Percentiles rank a stretch among this genome's conserved stretches.
phyloP scores from a whole-genome alignment of 2,113 vertebrate species.

The Paramormyrops kingsleyae region DNA sequence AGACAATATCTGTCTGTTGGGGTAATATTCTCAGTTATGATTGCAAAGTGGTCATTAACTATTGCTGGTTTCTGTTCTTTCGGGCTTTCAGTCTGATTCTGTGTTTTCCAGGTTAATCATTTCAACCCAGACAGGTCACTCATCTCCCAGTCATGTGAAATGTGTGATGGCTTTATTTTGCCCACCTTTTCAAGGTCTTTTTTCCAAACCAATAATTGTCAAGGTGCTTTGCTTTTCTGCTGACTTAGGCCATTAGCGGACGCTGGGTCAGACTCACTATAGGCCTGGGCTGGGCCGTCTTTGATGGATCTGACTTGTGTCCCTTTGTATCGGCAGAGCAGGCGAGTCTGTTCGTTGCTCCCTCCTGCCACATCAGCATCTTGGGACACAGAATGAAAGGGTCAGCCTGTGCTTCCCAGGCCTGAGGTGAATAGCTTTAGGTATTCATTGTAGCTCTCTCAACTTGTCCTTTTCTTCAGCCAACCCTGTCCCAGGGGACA shows the following conservation, averaged over 20 bases:
- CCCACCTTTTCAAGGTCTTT: slow-evolving; percentile 46
- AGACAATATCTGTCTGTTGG: not conserved
- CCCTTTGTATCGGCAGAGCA: slow-evolving; percentile 18
- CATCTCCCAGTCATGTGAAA: slow-evolving; percentile 39
- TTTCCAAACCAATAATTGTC: slow-evolving; percentile 53
- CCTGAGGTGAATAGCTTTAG: slow-evolving; percentile 50
- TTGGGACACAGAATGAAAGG: slow-evolving; percentile 39
- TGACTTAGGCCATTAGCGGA: slow-evolving; percentile 58
- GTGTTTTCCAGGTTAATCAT: slow-evolving; percentile 65
- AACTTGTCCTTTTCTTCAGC: slow-evolving; percentile 26
- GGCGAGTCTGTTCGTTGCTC: slow-evolving; percentile 17
- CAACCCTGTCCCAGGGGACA: slow-evolving; percentile 38
- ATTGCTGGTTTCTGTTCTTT: slow-evolving; percentile 45
- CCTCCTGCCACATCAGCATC: slow-evolving; percentile 54
- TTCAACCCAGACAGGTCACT: slow-evolving; percentile 38
- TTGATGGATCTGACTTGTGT: slow-evolving; percentile 50
- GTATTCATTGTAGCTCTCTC: slow-evolving; percentile 58
- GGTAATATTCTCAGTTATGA: slow-evolving; percentile 17
- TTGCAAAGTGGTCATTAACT: slow-evolving; percentile 45
- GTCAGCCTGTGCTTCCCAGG: slow-evolving; percentile 52
- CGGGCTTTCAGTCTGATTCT: slow-evolving; percentile 42
- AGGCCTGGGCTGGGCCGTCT: slow-evolving; percentile 50
- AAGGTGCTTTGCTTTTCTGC: slow-evolving; percentile 53
- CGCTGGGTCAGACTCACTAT: slow-evolving; percentile 43
- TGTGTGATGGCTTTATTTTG: slow-evolving; percentile 55